Evolutionary conservation across 2,888 invertebrate species (phyloP).

Genomic region (Aquatica leii): DNA sequence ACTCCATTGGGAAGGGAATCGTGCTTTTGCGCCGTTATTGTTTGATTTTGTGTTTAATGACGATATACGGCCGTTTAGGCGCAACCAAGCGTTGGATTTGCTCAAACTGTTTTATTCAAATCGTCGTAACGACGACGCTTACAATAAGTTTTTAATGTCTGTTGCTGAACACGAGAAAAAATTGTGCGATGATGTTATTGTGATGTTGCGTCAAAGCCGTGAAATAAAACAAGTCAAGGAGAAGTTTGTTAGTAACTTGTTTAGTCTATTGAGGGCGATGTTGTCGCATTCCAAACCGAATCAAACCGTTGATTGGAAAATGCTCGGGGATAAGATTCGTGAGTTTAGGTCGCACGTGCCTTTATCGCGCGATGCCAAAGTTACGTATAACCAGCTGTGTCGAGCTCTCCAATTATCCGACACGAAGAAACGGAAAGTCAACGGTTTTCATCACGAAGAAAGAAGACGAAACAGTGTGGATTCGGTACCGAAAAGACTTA

Average conservation of each 20-base stretch:
- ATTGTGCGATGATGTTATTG: conserved; percentile 61
- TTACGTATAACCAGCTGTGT: conserved; percentile 61
- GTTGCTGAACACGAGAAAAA: conserved; percentile 61
- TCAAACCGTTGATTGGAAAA: conserved; percentile 58
- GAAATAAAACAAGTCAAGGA: conserved; percentile 63
- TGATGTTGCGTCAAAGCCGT: conserved; percentile 58
- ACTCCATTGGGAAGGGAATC: conserved; percentile 71
- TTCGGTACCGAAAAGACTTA: neutral
- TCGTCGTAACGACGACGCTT: conserved; percentile 59
- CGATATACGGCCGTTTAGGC: conserved; percentile 70
- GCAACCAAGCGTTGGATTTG: conserved; percentile 73
- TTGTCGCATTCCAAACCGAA: conserved; percentile 58
- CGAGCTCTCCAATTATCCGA: conserved; percentile 51
- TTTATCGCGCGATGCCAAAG: conserved; percentile 60
- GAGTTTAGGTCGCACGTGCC: conserved; percentile 56
- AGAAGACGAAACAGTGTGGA: neutral
- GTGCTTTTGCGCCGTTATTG: conserved; percentile 66
- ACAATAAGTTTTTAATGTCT: neutral
- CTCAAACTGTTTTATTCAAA: conserved; percentile 71
- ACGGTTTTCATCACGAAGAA: too few relatives aligned
- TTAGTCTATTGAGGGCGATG: conserved; percentile 64
- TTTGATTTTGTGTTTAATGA: conserved; percentile 68
- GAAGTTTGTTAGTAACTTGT: conserved; percentile 66
- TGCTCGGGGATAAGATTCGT: conserved; percentile 55
- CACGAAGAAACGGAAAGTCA: too few relatives aligned